Evolutionary conservation across 2,888 invertebrate species (phyloP).

Genomic region (Tortricodes alternella): DNA sequence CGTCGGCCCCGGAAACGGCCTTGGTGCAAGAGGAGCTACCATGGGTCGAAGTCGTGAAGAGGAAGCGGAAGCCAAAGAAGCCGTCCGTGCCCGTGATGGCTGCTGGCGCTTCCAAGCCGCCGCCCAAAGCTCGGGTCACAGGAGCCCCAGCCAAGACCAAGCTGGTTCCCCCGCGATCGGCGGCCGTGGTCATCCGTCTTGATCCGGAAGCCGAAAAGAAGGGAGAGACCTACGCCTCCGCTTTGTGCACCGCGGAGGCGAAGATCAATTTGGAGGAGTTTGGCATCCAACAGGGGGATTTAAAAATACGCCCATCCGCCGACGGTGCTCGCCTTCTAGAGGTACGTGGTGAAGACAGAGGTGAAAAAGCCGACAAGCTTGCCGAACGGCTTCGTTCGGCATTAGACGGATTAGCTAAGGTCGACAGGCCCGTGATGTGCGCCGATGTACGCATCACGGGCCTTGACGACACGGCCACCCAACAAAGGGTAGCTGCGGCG

Average conservation of each 20-base stretch:
- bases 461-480: background rate
- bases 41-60: background rate
- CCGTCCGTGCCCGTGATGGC: background rate
- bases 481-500: background rate
- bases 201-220: background rate
- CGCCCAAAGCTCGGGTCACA: background rate
- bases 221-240: background rate
- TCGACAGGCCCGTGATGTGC: background rate
- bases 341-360: background rate
- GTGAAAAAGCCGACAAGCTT: background rate
- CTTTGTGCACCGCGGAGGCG: background rate
- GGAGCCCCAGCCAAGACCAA: background rate
- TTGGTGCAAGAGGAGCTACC: background rate
- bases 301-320: background rate
- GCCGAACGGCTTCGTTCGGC: background rate
- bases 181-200: background rate
- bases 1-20: background rate
- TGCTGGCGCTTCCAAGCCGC: background rate
- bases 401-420: background rate
- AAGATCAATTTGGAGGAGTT: background rate
- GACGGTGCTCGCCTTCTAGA: background rate
- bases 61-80: background rate
- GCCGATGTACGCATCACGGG: background rate
- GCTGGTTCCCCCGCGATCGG: background rate
- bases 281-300: background rate